phyloP scores from a whole-genome alignment of 2,113 vertebrate genomes.

The Neotragus pygmaeus region DNA sequence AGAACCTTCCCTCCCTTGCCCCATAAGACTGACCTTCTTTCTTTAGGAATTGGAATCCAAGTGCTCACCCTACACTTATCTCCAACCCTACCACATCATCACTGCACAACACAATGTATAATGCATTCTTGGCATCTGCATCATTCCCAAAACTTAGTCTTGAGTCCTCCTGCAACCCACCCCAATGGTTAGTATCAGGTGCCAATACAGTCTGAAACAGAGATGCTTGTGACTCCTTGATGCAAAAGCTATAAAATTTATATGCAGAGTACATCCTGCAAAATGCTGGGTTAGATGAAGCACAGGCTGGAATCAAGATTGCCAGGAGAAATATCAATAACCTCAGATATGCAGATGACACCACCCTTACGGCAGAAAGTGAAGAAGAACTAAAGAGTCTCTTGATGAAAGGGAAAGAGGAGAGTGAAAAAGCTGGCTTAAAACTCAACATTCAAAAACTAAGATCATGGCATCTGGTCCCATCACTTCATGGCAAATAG shows the following conservation, averaged over 20 bases:
- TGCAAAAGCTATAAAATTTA: not conserved
- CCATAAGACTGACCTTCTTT: not conserved
- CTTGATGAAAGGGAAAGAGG: not conserved
- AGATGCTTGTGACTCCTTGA: not conserved
- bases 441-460: not conserved
- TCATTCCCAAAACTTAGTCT: not conserved
- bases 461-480: not conserved
- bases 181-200: not conserved
- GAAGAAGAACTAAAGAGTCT: not conserved
- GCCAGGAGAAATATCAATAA: not conserved
- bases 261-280: not conserved
- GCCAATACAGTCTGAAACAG: not conserved
- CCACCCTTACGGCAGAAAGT: not conserved
- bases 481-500: not conserved
- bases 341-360: not conserved
- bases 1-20: not conserved
- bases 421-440: not conserved
- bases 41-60: not conserved
- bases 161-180: not conserved
- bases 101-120: fast-evolving
- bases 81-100: not conserved
- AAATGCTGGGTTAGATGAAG: not conserved
- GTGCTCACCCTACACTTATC: not conserved
- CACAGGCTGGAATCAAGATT: not conserved
- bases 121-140: not conserved